Evolutionary conservation across 2,113 vertebrate species (phyloP).

Genomic region (Gobius niger): DNA sequence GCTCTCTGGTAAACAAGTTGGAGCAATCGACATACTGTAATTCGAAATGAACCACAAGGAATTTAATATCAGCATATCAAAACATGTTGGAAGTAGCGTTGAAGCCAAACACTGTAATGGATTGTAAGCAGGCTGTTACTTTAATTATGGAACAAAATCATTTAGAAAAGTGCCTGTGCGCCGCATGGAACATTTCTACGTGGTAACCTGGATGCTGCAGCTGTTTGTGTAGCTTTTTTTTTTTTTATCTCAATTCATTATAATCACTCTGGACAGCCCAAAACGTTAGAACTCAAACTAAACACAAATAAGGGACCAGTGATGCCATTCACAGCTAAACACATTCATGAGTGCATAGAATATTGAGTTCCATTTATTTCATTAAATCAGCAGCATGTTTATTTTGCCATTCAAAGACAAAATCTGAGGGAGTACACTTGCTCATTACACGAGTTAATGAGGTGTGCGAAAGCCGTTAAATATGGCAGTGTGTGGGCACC

Average conservation of each 20-base stretch:
- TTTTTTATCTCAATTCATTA: too few species aligned
- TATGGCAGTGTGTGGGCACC: constrained; percentile 67
- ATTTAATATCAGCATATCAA: constrained; percentile 6
- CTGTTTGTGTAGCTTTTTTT: too few species aligned
- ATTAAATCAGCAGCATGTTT: constrained; percentile 48
- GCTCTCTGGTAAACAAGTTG: constrained; percentile 11
- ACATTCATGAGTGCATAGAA: constrained; percentile 3
- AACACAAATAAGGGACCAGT: background rate
- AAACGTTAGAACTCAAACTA: too few species aligned
- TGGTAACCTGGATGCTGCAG: too few species aligned
- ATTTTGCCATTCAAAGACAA: constrained; percentile 38
- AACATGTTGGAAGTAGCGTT: background rate
- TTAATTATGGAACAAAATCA: constrained; percentile 18
- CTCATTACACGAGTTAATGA: constrained; percentile 84
- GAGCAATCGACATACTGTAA: background rate
- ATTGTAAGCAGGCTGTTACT: background rate
- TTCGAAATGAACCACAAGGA: constrained; percentile 4
- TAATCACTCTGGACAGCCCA: too few species aligned
- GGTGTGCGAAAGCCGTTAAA: constrained; percentile 74
- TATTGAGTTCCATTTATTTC: constrained; percentile 37
- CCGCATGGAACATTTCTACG: background rate
- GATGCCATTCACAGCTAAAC: background rate
- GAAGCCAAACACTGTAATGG: background rate
- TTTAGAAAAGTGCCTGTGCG: background rate
- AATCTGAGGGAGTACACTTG: constrained; percentile 66